These are phyloP conservation scores for Acanthacorydalis orientalis DNA, from an alignment of 2,888 invertebrate species.

Conservation along the genomic window DNA sequence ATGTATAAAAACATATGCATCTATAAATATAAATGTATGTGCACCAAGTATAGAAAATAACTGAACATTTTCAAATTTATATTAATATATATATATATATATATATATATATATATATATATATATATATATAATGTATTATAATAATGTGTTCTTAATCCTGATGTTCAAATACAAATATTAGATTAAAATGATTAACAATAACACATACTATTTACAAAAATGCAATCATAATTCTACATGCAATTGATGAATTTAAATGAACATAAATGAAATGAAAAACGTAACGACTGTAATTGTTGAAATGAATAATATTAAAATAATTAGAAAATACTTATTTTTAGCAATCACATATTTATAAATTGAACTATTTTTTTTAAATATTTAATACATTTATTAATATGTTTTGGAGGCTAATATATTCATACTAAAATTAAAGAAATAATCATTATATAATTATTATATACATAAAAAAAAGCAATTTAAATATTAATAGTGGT, in stretches of 20 bases:
- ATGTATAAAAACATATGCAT: conserved; percentile 2
- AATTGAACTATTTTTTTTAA: no score
- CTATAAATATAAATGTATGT: not conserved
- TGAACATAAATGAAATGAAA: no score
- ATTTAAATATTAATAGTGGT: no score
- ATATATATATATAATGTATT: conserved; percentile 5
- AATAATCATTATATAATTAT: no score
- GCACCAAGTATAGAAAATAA: no score
- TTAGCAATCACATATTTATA: no score
- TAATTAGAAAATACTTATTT: not conserved
- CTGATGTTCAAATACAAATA: not conserved
- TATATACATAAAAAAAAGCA: no score
- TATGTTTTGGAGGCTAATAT: no score
- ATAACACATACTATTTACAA: not conserved
- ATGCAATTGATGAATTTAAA: not conserved
- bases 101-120: conserved; percentile 6
- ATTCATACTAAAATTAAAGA: no score
- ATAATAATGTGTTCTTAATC: no score
- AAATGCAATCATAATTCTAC: not conserved
- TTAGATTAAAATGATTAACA: not conserved
- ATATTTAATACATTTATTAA: no score
- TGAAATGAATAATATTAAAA: not conserved
- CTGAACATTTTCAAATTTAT: no score
- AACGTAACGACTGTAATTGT: not conserved
- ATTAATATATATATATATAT: conserved; percentile 6